These are phyloP conservation scores for Brachylomia viminalis DNA, from an alignment of 2,888 invertebrate genomes.

Conservation along the genomic window DNA sequence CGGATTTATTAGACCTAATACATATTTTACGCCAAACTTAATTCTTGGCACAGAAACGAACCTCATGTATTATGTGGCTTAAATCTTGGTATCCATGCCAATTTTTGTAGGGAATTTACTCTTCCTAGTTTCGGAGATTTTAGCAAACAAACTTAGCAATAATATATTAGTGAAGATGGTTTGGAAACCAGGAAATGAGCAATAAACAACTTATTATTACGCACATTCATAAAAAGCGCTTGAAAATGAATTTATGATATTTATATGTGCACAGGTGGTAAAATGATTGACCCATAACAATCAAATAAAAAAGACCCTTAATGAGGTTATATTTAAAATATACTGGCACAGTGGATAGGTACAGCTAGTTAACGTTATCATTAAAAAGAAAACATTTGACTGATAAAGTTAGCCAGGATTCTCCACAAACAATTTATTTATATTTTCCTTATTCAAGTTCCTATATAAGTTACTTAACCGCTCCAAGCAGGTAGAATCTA, in stretches of 20 bases:
- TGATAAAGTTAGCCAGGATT: slow-evolving; percentile 4
- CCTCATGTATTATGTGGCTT: slow-evolving; percentile 9
- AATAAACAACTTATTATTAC: slow-evolving; percentile 1
- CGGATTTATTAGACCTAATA: slow-evolving; percentile 8
- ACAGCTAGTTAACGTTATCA: background rate
- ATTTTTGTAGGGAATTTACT: slow-evolving; percentile 16
- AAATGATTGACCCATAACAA: background rate
- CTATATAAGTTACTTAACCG: background rate
- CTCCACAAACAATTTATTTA: slow-evolving; percentile 10
- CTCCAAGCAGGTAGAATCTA: background rate
- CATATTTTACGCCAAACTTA: slow-evolving; percentile 5
- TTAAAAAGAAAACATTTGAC: background rate
- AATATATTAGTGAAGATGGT: background rate
- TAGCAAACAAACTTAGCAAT: background rate
- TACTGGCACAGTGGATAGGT: background rate
- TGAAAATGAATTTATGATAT: slow-evolving; percentile 29
- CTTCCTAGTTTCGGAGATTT: slow-evolving; percentile 8
- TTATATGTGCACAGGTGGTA: background rate
- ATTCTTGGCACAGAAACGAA: slow-evolving; percentile 34
- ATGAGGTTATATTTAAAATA: background rate
- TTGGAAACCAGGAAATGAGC: slow-evolving; percentile 11
- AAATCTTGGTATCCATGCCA: slow-evolving; percentile 15
- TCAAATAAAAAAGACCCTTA: background rate
- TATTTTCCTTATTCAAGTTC: background rate
- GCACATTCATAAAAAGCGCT: slow-evolving; percentile 1